Evolutionary conservation across 2,888 invertebrate species (phyloP).

Genomic region (Hypsopygia costalis): DNA sequence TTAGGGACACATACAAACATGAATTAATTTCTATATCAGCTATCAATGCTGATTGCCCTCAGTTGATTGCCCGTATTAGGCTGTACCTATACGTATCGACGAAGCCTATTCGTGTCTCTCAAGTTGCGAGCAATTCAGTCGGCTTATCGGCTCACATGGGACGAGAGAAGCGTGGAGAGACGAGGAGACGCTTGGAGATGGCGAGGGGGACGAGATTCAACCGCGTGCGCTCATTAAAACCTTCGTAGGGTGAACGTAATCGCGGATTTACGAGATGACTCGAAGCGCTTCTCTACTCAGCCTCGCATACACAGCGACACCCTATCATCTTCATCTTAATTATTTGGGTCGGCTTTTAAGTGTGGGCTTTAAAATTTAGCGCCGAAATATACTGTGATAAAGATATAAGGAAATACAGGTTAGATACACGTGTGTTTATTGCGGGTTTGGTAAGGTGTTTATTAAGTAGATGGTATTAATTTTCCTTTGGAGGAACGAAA

Average conservation of each 20-base stretch:
- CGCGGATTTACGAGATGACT: slow-evolving; percentile 39
- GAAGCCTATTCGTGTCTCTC: slow-evolving; percentile 23
- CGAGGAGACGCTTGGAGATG: background rate
- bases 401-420: slow-evolving; percentile 5
- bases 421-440: background rate
- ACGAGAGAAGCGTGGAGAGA: slow-evolving; percentile 18
- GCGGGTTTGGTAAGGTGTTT: background rate
- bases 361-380: slow-evolving; percentile 9
- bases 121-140: slow-evolving; percentile 38
- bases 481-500: background rate
- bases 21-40: slow-evolving; percentile 10
- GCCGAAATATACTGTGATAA: slow-evolving; percentile 4
- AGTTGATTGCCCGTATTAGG: slow-evolving; percentile 4
- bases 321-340: slow-evolving; percentile 23
- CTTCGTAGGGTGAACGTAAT: slow-evolving; percentile 38
- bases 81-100: slow-evolving; percentile 3
- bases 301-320: slow-evolving; percentile 11
- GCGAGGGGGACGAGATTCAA: slow-evolving; percentile 3
- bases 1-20: background rate
- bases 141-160: slow-evolving; percentile 38
- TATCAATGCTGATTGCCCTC: slow-evolving; percentile 4
- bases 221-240: slow-evolving; percentile 41
- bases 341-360: slow-evolving; percentile 19
- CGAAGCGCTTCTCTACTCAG: slow-evolving; percentile 13
- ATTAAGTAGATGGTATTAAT: slow-evolving; percentile 4